Conservation (phyloP, 2,113 vertebrate genomes). For the Dromaius novaehollandiae region DNA sequence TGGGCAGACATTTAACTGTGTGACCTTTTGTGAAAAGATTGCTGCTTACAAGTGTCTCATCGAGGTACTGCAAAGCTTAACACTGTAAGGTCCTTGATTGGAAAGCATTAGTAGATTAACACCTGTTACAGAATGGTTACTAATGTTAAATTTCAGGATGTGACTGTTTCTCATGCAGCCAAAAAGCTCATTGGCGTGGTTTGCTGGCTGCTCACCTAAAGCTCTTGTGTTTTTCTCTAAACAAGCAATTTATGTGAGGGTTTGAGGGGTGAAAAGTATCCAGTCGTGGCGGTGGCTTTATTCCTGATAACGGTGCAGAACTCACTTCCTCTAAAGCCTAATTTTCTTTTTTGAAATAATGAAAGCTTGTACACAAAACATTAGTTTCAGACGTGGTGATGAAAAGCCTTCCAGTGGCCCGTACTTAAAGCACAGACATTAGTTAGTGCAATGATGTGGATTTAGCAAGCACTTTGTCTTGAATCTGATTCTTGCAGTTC, state of each 20-base stretch:
- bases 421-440: not conserved
- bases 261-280: not conserved
- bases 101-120: not conserved
- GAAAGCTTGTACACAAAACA: too few species aligned
- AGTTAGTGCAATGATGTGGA: rapidly evolving
- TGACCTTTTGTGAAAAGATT: not conserved
- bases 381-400: not conserved
- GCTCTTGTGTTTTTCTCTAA: not conserved
- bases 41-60: not conserved
- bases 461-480: not conserved
- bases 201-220: not conserved
- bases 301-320: not conserved
- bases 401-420: rapidly evolving
- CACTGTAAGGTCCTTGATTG: rapidly evolving
- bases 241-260: not conserved
- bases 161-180: not conserved
- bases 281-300: rapidly evolving
- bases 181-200: rapidly evolving
- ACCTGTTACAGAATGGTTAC: not conserved
- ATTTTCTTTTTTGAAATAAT: not conserved
- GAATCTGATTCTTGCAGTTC: not conserved
- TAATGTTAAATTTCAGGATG: not conserved
- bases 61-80: not conserved
- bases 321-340: not conserved
- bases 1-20: not conserved